Percentiles rank a stretch among this genome's conserved stretches.
These are phyloP conservation scores for Loxodonta africana DNA, from an alignment of 2,113 vertebrate species.

Conservation along the genomic window DNA sequence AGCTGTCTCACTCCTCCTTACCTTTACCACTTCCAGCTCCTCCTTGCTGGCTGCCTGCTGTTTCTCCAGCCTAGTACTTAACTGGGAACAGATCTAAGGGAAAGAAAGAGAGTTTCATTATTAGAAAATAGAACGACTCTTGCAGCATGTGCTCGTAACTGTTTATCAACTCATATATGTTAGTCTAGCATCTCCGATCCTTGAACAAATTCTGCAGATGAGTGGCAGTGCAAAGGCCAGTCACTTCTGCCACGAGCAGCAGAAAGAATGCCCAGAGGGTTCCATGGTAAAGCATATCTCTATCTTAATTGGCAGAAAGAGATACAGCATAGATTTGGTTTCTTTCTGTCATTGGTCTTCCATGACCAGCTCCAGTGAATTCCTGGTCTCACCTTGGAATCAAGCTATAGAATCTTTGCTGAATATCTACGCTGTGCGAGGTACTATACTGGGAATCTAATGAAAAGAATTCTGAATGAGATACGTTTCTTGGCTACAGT, in stretches of 20 bases:
- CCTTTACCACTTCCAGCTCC: slow-evolving; percentile 97
- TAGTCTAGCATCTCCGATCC: background rate
- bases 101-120: slow-evolving; percentile 73
- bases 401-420: background rate
- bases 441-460: background rate
- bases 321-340: background rate
- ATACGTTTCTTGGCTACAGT: background rate
- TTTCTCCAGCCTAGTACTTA: slow-evolving; percentile 97
- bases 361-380: background rate
- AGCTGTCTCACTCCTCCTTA: slow-evolving; percentile 74
- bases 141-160: background rate
- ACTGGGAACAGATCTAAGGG: slow-evolving; percentile 97
- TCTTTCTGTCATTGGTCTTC: background rate
- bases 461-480: background rate
- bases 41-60: slow-evolving; percentile 97
- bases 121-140: background rate
- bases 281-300: background rate
- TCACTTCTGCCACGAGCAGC: background rate
- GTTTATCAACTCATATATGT: background rate
- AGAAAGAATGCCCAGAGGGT: too few species aligned
- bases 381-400: background rate
- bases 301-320: background rate
- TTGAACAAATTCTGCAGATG: background rate
- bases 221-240: background rate
- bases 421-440: background rate